These are phyloP conservation scores for Cerceris ruficornis DNA, from an alignment of 2,888 invertebrate species.

Conservation along the genomic window DNA sequence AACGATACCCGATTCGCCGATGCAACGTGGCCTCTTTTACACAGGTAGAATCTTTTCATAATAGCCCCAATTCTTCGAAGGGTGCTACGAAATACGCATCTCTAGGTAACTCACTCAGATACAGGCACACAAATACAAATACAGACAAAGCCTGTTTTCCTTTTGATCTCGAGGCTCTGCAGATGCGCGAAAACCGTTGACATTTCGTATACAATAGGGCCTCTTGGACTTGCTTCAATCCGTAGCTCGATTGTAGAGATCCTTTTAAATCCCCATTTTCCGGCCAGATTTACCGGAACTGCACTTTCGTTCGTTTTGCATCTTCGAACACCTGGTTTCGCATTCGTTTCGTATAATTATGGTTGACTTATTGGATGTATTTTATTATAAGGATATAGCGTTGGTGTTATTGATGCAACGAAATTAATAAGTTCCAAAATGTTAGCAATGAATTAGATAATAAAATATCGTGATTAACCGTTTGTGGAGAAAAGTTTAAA, in stretches of 20 bases:
- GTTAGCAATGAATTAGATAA: too few species aligned
- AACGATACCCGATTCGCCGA: neutral
- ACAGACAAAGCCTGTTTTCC: constrained; percentile 17
- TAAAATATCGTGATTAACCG: too few species aligned
- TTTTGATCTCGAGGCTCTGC: constrained; percentile 27
- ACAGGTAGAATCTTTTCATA: constrained; percentile 18
- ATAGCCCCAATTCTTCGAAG: constrained; percentile 20
- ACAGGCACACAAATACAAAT: neutral
- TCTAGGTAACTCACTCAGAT: neutral
- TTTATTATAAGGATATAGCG: too few species aligned
- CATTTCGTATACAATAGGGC: constrained; percentile 19
- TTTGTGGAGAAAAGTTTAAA: too few species aligned
- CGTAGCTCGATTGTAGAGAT: neutral
- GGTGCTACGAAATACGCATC: constrained; percentile 14
- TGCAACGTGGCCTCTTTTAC: neutral
- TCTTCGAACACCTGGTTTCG: neutral
- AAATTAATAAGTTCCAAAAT: too few species aligned
- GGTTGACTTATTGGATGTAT: too few species aligned
- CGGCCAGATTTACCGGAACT: constrained; percentile 8
- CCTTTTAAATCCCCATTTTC: neutral
- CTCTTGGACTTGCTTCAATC: neutral
- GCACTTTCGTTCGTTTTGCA: neutral
- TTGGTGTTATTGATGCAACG: too few species aligned
- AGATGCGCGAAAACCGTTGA: constrained; percentile 55
- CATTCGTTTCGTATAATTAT: neutral